Percentiles rank a stretch among this genome's conserved stretches.
phyloP scores from a whole-genome alignment of 2,888 invertebrate genomes.

The Sphaerophoria taeniata region DNA sequence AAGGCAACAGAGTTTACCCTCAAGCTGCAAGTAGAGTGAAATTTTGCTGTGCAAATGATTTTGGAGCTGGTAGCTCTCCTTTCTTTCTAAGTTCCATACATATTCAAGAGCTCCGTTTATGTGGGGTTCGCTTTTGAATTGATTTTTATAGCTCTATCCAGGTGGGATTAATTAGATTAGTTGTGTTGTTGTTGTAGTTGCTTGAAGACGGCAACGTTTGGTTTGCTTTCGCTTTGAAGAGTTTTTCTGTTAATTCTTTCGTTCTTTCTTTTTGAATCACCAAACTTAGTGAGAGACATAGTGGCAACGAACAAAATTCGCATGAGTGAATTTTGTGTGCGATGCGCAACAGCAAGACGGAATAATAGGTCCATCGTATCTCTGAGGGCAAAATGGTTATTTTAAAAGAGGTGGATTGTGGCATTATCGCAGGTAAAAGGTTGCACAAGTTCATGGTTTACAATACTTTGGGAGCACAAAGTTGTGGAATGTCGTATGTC shows the following conservation, averaged over 20 bases:
- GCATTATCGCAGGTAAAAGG: slow-evolving; percentile 16
- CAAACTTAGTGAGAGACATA: slow-evolving; percentile 14
- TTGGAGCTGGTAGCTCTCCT: slow-evolving; percentile 9
- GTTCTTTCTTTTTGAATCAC: not conserved
- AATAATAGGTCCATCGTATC: slow-evolving; percentile 11
- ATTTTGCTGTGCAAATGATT: slow-evolving; percentile 12
- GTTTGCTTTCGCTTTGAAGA: not conserved
- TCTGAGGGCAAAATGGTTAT: slow-evolving; percentile 58
- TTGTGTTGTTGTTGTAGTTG: slow-evolving; percentile 39
- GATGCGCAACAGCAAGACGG: slow-evolving; percentile 9
- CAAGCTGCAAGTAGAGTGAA: slow-evolving; percentile 46
- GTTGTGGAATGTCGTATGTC: not conserved
- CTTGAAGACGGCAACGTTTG: slow-evolving; percentile 17
- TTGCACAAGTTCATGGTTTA: slow-evolving; percentile 38
- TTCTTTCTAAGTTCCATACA: not conserved
- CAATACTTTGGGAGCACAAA: not conserved
- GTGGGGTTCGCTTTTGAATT: slow-evolving; percentile 57
- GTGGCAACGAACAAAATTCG: slow-evolving; percentile 21
- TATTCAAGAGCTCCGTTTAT: not conserved
- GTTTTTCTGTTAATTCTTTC: not conserved
- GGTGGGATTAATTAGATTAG: slow-evolving; percentile 74
- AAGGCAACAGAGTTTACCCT: slow-evolving; percentile 34
- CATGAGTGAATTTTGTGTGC: slow-evolving; percentile 48
- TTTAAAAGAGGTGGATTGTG: slow-evolving; percentile 53
- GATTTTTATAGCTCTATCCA: slow-evolving; percentile 73